These are phyloP conservation scores for Apostichopus japonicus DNA, from an alignment of 35 echinoderm and acorn worm genomes.

Conservation along the genomic window DNA sequence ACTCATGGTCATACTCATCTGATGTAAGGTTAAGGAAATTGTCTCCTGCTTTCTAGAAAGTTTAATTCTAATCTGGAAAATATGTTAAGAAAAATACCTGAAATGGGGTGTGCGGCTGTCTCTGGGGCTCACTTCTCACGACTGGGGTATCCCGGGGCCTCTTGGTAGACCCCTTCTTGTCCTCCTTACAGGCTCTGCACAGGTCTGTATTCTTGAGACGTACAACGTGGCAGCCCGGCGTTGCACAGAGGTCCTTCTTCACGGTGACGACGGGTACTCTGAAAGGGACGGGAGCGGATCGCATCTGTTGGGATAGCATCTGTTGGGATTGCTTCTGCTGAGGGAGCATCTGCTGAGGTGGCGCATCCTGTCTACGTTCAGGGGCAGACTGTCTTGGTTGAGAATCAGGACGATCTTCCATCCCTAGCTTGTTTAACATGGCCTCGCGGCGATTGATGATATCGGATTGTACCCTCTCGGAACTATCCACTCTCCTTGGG, in stretches of 20 bases:
- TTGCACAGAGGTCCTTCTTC: conserved; percentile 32
- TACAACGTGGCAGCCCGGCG: background rate
- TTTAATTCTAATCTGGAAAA: too few relatives aligned
- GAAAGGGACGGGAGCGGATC: background rate
- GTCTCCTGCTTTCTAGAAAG: too few relatives aligned
- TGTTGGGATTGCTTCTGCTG: background rate
- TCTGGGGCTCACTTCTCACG: background rate
- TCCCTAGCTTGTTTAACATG: too few relatives aligned
- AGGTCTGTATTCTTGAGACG: background rate
- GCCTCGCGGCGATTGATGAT: background rate
- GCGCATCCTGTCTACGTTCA: background rate
- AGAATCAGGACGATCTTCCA: background rate
- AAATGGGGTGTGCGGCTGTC: background rate
- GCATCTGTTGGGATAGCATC: too few relatives aligned
- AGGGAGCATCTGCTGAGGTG: too few relatives aligned
- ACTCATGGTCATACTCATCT: too few relatives aligned
- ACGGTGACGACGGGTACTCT: background rate
- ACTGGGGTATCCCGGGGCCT: background rate
- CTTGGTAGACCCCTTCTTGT: background rate
- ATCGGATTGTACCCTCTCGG: background rate
- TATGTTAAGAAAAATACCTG: too few relatives aligned
- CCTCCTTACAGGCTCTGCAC: conserved; percentile 3
- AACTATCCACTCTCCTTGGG: background rate
- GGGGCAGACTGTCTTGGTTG: background rate
- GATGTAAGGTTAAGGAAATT: too few relatives aligned